Evolutionary conservation across 2,888 invertebrate species (phyloP), one percentile per base, ranked within the genome.

Genomic region (Cerceris ruficornis): DNA sequence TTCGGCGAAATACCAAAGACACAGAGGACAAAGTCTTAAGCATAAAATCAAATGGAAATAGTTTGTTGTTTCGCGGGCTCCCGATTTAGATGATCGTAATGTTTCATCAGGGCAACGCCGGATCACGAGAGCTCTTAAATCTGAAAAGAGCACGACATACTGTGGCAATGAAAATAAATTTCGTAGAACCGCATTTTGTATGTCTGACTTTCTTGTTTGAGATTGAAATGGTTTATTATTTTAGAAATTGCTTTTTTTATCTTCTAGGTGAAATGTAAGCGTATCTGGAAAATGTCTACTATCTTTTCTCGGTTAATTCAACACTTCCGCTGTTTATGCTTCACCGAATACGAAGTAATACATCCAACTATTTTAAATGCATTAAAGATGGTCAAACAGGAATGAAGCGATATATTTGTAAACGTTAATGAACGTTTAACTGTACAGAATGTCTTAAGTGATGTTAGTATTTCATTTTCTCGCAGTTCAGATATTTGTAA

Each of bases 51-150:
- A 70, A 75, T 75, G 64, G 55, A 54, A 78, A 69, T 75, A 70
- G 78, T 80, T 74, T 78, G 78, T 80, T 80, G 80, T 80, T 80
- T 57, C 80, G 55, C 70, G 69, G 57, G 77, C 15, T 77, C 80
- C 78, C 78, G 70, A 80, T 80, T 78, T 80, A 80, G 80, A 80
- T 65, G 64, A 62, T 74, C 78, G 74, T 80, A 74, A 78, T 66
- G 74, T 79, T 79, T 67, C 73, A 43, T 73, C 78, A 72, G 43
- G 74, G 74, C 64, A 68, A 70, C 74, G 55, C 54, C 50, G 77
- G 57, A 41, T 15, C 41, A 17, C 50, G 75, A 55, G 41, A 43
- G 61, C 52, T n/a, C 60, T 15, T 60, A 49, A 66, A 72, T 66
- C 43, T 46, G 61, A 60, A 57, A 50, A 49, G 49, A 58, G 50